These are phyloP conservation scores for Muschampia plurimacula DNA, from an alignment of 2,888 invertebrate species.

Conservation along the genomic window DNA sequence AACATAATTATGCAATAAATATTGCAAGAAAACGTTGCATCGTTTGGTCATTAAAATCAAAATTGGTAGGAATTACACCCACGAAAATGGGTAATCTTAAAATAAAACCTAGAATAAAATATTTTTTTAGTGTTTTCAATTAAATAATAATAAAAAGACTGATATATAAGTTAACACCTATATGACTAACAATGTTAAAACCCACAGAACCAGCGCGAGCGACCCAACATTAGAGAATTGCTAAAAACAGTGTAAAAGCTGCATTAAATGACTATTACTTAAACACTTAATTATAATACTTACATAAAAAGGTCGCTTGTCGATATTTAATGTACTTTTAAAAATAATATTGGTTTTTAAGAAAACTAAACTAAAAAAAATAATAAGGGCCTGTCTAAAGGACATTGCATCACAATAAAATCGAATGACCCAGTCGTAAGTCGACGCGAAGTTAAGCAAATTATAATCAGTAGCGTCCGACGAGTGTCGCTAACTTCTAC, in stretches of 20 bases:
- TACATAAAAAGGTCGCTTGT: slow-evolving; percentile 22
- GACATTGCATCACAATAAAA: slow-evolving; percentile 4
- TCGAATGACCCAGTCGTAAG: slow-evolving; percentile 22
- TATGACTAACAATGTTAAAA: slow-evolving; percentile 10
- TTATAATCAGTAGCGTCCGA: slow-evolving; percentile 7
- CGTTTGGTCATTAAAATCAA: not conserved
- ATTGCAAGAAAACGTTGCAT: slow-evolving; percentile 18
- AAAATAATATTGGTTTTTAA: slow-evolving; percentile 53
- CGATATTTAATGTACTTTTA: slow-evolving; percentile 30
- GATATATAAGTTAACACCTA: slow-evolving; percentile 30
- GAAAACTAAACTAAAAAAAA: slow-evolving; percentile 6
- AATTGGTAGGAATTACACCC: slow-evolving; percentile 17
- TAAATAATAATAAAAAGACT: slow-evolving; percentile 35
- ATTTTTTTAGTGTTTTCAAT: slow-evolving; percentile 35
- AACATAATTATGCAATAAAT: slow-evolving; percentile 41
- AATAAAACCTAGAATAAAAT: slow-evolving; percentile 14
- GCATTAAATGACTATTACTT: slow-evolving; percentile 24
- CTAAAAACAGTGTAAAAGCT: slow-evolving; percentile 25
- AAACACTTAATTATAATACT: slow-evolving; percentile 32
- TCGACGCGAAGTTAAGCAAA: slow-evolving; percentile 1
- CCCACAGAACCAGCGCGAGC: slow-evolving; percentile 14
- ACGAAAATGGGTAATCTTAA: slow-evolving; percentile 16
- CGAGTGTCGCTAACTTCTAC: slow-evolving; percentile 54
- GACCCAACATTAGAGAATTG: slow-evolving; percentile 14
- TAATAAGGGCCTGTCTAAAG: slow-evolving; percentile 27